Evolutionary conservation across 2,888 invertebrate genomes (phyloP).

Genomic region (Callinectes sapidus): DNA sequence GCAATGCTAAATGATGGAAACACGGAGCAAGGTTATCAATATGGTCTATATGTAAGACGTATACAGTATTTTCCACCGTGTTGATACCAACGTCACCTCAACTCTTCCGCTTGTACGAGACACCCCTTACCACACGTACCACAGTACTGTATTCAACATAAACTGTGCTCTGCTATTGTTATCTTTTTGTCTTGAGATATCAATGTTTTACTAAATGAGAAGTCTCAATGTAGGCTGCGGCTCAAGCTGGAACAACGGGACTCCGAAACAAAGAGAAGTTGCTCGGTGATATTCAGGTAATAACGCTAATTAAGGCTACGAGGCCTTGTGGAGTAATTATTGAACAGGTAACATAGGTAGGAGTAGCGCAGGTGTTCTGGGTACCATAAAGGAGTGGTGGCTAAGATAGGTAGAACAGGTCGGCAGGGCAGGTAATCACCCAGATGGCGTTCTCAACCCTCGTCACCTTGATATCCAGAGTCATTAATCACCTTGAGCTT

Average conservation of each 20-base stretch:
- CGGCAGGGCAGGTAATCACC: constrained; percentile 38
- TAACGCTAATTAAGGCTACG: background rate
- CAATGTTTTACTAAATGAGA: background rate
- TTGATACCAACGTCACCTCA: background rate
- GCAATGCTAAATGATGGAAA: background rate
- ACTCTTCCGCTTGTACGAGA: background rate
- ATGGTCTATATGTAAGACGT: background rate
- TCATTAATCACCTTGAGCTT: constrained; percentile 43
- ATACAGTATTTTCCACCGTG: no score
- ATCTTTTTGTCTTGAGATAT: background rate
- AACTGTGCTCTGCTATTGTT: background rate
- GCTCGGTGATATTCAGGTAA: background rate
- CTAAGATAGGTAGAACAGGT: background rate
- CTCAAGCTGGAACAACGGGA: background rate
- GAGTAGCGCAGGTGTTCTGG: background rate
- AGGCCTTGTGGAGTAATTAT: background rate
- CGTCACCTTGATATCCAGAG: constrained; percentile 24
- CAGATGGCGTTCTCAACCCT: constrained; percentile 21
- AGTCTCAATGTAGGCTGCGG: background rate
- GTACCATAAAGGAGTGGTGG: background rate
- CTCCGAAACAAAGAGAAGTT: background rate
- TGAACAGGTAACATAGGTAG: background rate
- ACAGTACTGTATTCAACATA: background rate
- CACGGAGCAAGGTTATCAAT: background rate
- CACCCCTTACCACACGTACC: background rate